A percentile compares a stretch with the other conserved stretches of the same genome.
Evolutionary conservation across 2,888 invertebrate species (phyloP).

Genomic region (Automeris io): DNA sequence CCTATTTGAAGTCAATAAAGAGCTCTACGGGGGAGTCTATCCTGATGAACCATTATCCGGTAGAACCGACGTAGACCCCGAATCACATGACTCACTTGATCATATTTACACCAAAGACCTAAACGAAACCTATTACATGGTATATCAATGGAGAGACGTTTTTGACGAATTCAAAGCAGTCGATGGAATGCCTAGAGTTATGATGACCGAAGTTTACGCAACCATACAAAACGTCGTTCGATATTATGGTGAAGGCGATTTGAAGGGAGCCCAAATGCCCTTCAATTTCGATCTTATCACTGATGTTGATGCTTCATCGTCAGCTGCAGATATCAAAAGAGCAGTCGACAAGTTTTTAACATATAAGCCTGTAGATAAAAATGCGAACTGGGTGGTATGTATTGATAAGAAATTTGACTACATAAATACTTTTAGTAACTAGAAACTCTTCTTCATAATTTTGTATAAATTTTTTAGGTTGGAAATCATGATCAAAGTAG

Average conservation of each 20-base stretch:
- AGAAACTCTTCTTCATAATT: not conserved
- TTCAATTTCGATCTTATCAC: conserved; percentile 87
- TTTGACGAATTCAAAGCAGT: conserved; percentile 75
- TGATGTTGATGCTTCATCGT: conserved; percentile 75
- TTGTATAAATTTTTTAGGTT: conserved; percentile 52
- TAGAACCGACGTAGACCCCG: conserved; percentile 50
- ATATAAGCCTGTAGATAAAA: conserved; percentile 77
- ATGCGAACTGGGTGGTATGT: conserved; percentile 88
- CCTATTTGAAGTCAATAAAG: conserved; percentile 77
- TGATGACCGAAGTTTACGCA: conserved; percentile 88
- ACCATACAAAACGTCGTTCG: conserved; percentile 75
- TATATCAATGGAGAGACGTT: conserved; percentile 80
- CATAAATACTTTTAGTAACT: not conserved
- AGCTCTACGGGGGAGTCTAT: conserved; percentile 55
- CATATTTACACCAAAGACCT: conserved; percentile 81
- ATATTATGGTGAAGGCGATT: conserved; percentile 79
- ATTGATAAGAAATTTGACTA: not conserved
- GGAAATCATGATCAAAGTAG: conserved; percentile 83
- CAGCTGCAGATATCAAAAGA: conserved; percentile 77
- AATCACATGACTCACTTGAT: conserved; percentile 72
- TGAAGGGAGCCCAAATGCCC: conserved; percentile 82
- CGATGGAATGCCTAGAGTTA: conserved; percentile 72
- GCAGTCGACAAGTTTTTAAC: conserved; percentile 80
- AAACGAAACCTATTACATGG: conserved; percentile 78
- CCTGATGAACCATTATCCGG: conserved; percentile 76